Evolutionary conservation across 2,888 invertebrate genomes (phyloP), one percentile per base, ranked within the genome.

Genomic region (Cremastinae sp.): DNA sequence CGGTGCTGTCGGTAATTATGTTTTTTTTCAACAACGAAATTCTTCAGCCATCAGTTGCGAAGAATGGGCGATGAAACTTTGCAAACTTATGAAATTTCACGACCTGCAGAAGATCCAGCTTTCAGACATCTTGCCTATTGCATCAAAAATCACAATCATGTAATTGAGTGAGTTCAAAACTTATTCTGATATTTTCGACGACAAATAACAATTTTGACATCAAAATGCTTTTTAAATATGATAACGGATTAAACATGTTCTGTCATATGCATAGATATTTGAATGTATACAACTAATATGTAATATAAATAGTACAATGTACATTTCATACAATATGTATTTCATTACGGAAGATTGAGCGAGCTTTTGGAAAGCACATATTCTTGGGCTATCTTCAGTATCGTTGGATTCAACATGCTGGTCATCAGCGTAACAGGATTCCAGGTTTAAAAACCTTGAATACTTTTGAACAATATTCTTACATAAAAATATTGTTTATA

Each of bases 141-240:
- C 28, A 68, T 74, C 9, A 74, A 10, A 43, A 59, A 58, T 10
- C 72, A 73, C 65, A 66, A 51, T 55, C 20, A 66, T 12, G 73
- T 45, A 8, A 73, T 73, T 35, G 18, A 65, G 72, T 73, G 14
- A 59, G 59, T 65, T 59, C 45, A 12, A 22, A 14, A n/a, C n/a
- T n/a, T n/a, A n/a, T n/a, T n/a, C n/a, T n/a, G n/a, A n/a, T n/a
- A n/a, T n/a, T n/a, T n/a, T n/a, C n/a, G n/a, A n/a, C n/a, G n/a
- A n/a, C n/a, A n/a, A n/a, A n/a, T n/a, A n/a, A n/a, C n/a, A n/a
- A n/a, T n/a, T n/a, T n/a, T n/a, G n/a, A n/a, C n/a, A n/a, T n/a
- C n/a, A n/a, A n/a, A n/a, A n/a, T n/a, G n/a, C n/a, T n/a, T n/a
- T n/a, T n/a, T n/a, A n/a, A n/a, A n/a, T n/a, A n/a, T n/a, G n/a